Evolutionary conservation across 2,113 vertebrate species (phyloP), one percentile per base, ranked within the genome.

Genomic region (Chamaetylas fuelleborni): DNA sequence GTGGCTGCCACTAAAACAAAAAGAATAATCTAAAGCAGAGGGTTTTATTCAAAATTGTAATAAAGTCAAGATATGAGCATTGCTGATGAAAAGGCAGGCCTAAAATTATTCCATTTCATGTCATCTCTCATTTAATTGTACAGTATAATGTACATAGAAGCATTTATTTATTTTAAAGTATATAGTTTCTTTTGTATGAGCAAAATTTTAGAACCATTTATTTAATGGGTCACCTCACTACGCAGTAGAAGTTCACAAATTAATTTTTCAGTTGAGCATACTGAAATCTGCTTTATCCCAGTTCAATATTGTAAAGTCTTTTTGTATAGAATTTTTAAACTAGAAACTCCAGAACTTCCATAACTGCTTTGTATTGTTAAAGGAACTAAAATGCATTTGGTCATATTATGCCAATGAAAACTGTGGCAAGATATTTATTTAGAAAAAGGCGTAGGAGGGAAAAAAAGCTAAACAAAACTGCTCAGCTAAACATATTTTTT

Each of bases 151-250:
- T 99, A 99, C 98, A 99, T 99, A 99, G 97, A 98, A 98, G 98
- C 97, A 97, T 98, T 99, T 99, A 99, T 99, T 99, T 99, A 99
- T 99, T 99, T 99, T 97, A 97, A 97, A 97, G 84, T 98, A 97
- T 98, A 97, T 97, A 95, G 81, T 97, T 96, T 93, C 90, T 92
- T 97, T 96, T 93, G 88, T 97, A 95, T 87, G 88, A 93, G 87
- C 93, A 91, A 89, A 85, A 94, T 96, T 96, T 93, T 97, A 95
- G 89, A 94, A 91, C 65, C 92, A 81, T 96, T 61, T 96, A 96
- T 96, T 97, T 96, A 94, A 94, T 96, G 86, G 71, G 36, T 92
- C 78, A 94, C 69, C 86, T 80, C 62, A 70, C 66, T 91, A 71
- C n/a, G 58, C 67, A 92, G 56, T 62, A 95, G 81, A 95, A 96